Evolutionary conservation across 1,140 invertebrate species (phyloP).

Genomic region (Ceratitis capitata): DNA sequence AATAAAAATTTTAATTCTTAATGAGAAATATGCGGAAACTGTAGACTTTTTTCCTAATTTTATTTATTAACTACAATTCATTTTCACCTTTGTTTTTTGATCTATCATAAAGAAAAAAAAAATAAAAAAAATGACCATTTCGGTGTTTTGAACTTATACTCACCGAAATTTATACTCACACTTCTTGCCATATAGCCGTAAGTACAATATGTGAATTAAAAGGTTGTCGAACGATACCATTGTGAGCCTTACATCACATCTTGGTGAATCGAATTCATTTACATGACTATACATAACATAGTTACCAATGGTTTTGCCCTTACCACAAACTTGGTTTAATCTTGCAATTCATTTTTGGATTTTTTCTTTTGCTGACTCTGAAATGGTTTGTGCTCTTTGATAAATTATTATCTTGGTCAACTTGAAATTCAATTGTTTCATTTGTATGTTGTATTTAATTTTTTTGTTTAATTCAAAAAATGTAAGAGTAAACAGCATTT

Average conservation of each 20-base stretch:
- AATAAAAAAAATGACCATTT: too few species aligned
- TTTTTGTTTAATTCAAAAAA: too few species aligned
- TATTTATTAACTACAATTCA: too few species aligned
- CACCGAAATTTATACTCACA: too few species aligned
- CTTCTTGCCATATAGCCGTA: neutral
- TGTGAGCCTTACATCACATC: neutral
- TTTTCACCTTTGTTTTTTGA: too few species aligned
- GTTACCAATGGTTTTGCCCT: neutral
- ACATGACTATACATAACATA: neutral
- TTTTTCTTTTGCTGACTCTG: neutral
- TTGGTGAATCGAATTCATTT: too few species aligned
- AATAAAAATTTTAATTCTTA: too few species aligned
- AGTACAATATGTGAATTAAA: neutral
- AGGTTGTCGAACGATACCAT: neutral
- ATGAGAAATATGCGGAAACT: too few species aligned
- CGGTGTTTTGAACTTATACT: conserved; percentile 24
- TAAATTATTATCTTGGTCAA: neutral
- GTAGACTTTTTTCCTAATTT: too few species aligned
- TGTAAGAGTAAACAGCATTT: too few species aligned
- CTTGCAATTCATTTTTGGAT: neutral
- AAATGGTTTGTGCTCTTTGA: neutral
- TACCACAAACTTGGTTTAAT: neutral
- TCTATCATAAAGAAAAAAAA: too few species aligned
- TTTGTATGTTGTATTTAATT: neutral
- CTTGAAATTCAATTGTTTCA: conserved; percentile 16